Evolutionary conservation across 2,113 vertebrate genomes (phyloP).

Genomic region (Gasterosteus nipponicus): DNA sequence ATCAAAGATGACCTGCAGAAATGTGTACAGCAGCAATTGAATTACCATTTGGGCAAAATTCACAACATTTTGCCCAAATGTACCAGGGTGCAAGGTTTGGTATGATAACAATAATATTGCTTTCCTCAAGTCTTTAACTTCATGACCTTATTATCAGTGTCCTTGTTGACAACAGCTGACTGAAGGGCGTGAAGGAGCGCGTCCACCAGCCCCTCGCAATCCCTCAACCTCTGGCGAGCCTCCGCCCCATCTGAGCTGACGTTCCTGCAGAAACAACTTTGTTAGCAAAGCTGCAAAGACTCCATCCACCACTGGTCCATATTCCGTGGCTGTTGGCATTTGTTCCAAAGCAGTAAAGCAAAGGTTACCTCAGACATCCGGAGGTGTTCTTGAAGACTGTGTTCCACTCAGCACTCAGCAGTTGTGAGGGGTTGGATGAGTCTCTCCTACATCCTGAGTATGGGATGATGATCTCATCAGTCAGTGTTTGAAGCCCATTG

Average conservation of each 20-base stretch:
- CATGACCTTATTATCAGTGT: conserved; percentile 94
- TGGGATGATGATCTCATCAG: conserved; percentile 95
- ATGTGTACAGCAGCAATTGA: too few relatives aligned
- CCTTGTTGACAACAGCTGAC: conserved; percentile 93
- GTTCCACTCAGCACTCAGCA: conserved; percentile 92
- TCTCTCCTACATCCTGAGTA: conserved; percentile 94
- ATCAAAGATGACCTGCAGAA: conserved; percentile 6
- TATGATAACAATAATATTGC: neutral
- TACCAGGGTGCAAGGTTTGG: neutral
- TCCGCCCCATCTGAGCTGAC: conserved; percentile 97
- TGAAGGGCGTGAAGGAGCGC: conserved; percentile 93
- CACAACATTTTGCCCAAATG: neutral
- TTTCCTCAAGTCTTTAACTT: neutral
- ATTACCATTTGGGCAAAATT: too few relatives aligned
- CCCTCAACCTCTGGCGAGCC: conserved; percentile 91
- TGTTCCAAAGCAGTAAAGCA: neutral
- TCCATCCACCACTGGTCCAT: neutral
- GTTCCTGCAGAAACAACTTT: conserved; percentile 82
- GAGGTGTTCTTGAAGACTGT: conserved; percentile 98
- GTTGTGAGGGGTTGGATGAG: conserved; percentile 87
- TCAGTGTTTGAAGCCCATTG: conserved; percentile 93
- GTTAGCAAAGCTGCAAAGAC: conserved; percentile 18
- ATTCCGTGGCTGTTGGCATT: neutral
- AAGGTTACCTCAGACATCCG: conserved; percentile 89
- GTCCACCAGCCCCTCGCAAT: conserved; percentile 94